Evolutionary conservation across 1,140 invertebrate genomes (phyloP).

Genomic region (Cotesia typhae): DNA sequence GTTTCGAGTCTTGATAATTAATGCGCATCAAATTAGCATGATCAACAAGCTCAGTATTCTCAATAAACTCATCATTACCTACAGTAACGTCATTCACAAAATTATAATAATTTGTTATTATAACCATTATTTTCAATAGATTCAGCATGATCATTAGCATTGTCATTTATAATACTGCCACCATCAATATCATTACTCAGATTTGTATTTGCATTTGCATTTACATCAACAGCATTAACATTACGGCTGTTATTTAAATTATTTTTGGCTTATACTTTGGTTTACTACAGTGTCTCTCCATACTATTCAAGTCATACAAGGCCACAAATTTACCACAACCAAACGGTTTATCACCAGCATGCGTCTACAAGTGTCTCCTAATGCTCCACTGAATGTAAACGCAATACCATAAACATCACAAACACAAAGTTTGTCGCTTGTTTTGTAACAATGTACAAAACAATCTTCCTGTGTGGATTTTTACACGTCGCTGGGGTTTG

Average conservation of each 20-base stretch:
- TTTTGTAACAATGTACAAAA: conserved; percentile 68
- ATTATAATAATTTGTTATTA: no score
- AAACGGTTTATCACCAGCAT: conserved; percentile 63
- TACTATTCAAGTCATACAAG: conserved; percentile 59
- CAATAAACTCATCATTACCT: conserved; percentile 51
- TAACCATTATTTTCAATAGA: no score
- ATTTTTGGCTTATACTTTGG: conserved; percentile 43
- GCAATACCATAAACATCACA: conserved; percentile 64
- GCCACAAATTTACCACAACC: conserved; percentile 62
- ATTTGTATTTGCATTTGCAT: no score
- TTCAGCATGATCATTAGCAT: conserved; percentile 4
- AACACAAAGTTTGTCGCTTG: conserved; percentile 66
- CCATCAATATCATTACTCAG: background rate
- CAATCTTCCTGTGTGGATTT: conserved; percentile 69
- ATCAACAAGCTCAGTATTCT: conserved; percentile 53
- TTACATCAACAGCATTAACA: conserved; percentile 26
- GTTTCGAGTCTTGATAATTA: conserved; percentile 57
- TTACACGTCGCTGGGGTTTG: conserved; percentile 56
- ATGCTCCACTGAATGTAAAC: conserved; percentile 60
- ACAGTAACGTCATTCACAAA: conserved; percentile 3
- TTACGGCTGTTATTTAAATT: conserved; percentile 23
- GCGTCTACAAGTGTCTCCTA: conserved; percentile 62
- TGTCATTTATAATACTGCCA: conserved; percentile 29
- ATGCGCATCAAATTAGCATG: conserved; percentile 50
- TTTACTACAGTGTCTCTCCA: conserved; percentile 55